Percentiles rank a stretch among this genome's conserved stretches.
phyloP scores from a whole-genome alignment of 2,888 invertebrate species.

The Noctua janthina region DNA sequence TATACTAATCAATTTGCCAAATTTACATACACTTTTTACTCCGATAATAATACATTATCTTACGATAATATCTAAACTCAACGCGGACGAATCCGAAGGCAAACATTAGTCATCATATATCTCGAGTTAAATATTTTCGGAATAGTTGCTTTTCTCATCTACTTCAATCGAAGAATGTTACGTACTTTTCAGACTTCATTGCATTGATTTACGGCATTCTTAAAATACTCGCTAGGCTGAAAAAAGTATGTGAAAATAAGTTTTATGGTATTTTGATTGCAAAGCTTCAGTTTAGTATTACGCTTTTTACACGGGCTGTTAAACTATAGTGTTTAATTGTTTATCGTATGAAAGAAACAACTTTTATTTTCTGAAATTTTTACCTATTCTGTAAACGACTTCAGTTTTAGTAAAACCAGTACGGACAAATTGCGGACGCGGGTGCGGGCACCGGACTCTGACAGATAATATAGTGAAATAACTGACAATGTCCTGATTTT shows the following conservation, averaged over 20 bases:
- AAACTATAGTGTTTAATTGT: constrained; percentile 1
- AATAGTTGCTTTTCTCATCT: background rate
- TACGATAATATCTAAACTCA: background rate
- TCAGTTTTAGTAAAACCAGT: background rate
- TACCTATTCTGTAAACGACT: background rate
- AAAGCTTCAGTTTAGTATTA: constrained; percentile 5
- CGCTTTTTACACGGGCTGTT: constrained; percentile 8
- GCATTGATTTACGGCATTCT: constrained; percentile 22
- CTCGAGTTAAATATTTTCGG: constrained; percentile 4
- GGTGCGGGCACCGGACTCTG: background rate
- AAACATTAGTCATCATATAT: background rate
- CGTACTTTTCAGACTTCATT: constrained; percentile 17
- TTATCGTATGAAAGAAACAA: background rate
- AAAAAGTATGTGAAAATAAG: constrained; percentile 33
- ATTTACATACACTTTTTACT: background rate
- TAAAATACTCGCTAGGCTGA: constrained; percentile 22
- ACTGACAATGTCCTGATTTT: background rate
- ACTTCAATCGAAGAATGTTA: constrained; percentile 9
- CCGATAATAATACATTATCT: background rate
- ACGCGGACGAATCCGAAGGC: background rate
- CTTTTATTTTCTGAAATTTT: background rate
- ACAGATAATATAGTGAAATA: background rate
- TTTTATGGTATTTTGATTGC: constrained; percentile 41
- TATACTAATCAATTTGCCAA: too few relatives aligned
- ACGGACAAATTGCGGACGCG: background rate